Conservation (phyloP, 2,113 vertebrate species). For the Psettodes erumei region DNA sequence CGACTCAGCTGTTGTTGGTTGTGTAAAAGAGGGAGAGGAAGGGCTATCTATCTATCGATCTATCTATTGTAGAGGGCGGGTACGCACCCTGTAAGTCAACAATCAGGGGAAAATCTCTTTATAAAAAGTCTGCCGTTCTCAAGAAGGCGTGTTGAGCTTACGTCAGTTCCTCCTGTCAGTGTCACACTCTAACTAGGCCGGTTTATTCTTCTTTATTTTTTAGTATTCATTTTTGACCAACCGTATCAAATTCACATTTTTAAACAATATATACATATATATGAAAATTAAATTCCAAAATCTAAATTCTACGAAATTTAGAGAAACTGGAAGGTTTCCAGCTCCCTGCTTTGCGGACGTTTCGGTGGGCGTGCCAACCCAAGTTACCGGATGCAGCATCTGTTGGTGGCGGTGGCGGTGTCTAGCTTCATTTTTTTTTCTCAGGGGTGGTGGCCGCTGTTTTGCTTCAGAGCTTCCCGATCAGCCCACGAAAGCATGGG, state of each 20-base stretch:
- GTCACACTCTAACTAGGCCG: slow-evolving; percentile 52
- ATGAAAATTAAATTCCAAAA: too few species aligned
- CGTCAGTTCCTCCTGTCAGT: slow-evolving; percentile 48
- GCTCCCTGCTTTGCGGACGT: neutral
- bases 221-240: neutral
- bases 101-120: neutral
- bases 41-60: too few species aligned
- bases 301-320: too few species aligned
- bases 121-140: neutral
- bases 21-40: too few species aligned
- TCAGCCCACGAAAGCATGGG: slow-evolving; percentile 70
- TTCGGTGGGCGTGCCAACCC: slow-evolving; percentile 48
- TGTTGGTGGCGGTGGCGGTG: slow-evolving; percentile 24
- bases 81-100: neutral
- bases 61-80: too few species aligned
- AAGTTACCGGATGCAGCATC: slow-evolving; percentile 54
- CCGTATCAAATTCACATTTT: too few species aligned
- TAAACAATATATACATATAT: too few species aligned
- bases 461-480: slow-evolving; percentile 67
- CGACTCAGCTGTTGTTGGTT: neutral
- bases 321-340: accelerated
- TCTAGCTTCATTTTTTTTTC: slow-evolving; percentile 37
- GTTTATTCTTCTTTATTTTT: neutral
- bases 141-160: neutral
- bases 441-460: slow-evolving; percentile 79